Evolutionary conservation across 2,113 vertebrate species (phyloP), one percentile per base, ranked within the genome.

Genomic region (Carassius auratus): DNA sequence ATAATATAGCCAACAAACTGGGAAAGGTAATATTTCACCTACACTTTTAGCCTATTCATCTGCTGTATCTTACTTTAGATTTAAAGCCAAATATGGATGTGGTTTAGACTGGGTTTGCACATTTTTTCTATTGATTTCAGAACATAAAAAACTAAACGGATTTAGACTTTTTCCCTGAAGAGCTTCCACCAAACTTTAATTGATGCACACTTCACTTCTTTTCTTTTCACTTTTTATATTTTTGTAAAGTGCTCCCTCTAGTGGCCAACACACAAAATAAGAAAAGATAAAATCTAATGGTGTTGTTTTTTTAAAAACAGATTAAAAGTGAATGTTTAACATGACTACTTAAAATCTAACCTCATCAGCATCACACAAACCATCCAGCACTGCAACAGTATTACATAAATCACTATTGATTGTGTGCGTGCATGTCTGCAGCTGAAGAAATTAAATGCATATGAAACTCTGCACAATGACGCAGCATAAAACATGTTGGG

Each of bases 221-320:
- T 30, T 30, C 30, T 30, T 30, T 30, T 30, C 30, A 30, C 30
- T 30, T 30, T 30, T 30, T 30, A 30, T 30, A 30, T 30, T 17
- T 8, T 55, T 10, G 50, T 57, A 21, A 26, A 77, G 76, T 12
- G 2, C 76, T 36, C 81, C 81, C 81, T 74, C 81, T 74, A 42
- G 81, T 74, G 81, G 81, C 33, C 1, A 26, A 8, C 2, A 36
- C 4, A 23, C 17, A 55, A 26, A 48, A 30, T 48, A 6, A 75
- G 48, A 26, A 75, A 5, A 48, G 38, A 12, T 9, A 21, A 33
- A n/a, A 69, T 52, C 50, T 52, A 13, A 52, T 1, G 13, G 50
- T 52, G 50, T 4, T 14, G 13, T 52, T 52, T 52, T 52, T 52
- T n/a, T n/a, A n/a, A 48, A 52, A 52, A 52, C 50, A 52, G 50